Conservation (phyloP, 2,113 vertebrate species). For the Diadophis punctatus region DNA sequence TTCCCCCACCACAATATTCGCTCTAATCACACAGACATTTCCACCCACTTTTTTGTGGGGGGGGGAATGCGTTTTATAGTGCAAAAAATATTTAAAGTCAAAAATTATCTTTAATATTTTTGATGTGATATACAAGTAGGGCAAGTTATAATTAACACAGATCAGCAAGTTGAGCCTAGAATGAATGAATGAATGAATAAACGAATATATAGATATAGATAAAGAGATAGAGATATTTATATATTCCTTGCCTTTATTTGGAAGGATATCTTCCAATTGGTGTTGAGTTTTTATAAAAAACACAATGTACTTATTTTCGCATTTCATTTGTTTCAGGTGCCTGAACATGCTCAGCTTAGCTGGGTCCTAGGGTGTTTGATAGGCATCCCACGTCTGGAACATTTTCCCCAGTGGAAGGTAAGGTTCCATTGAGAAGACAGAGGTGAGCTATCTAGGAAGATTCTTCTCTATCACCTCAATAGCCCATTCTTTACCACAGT, state of each 20-base stretch:
- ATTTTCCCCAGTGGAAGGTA: constrained; percentile 98
- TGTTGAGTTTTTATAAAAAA: neutral
- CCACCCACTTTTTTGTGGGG: too few relatives aligned
- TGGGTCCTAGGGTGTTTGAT: constrained; percentile 94
- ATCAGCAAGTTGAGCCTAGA: neutral
- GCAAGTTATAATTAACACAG: neutral
- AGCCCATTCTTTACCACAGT: neutral
- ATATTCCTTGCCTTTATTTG: neutral
- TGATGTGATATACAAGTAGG: neutral
- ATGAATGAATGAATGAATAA: too few relatives aligned
- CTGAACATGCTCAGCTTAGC: constrained; percentile 84
- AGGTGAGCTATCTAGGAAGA: neutral
- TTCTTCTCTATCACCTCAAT: too few relatives aligned
- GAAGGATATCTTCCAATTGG: neutral
- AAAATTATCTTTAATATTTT: neutral
- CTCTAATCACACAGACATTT: too few relatives aligned
- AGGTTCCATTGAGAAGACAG: neutral
- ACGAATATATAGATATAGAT: too few relatives aligned
- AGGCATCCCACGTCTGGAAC: constrained; percentile 82
- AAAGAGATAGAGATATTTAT: too few relatives aligned
- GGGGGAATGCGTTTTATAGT: too few relatives aligned
- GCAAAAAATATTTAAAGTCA: neutral
- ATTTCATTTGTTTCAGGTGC: constrained; percentile 71
- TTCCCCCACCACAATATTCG: too few relatives aligned
- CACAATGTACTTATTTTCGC: constrained; percentile 12